Base-by-base conservation (phyloP, 1,140 invertebrate genomes). In the Orchesella cincta region DNA sequence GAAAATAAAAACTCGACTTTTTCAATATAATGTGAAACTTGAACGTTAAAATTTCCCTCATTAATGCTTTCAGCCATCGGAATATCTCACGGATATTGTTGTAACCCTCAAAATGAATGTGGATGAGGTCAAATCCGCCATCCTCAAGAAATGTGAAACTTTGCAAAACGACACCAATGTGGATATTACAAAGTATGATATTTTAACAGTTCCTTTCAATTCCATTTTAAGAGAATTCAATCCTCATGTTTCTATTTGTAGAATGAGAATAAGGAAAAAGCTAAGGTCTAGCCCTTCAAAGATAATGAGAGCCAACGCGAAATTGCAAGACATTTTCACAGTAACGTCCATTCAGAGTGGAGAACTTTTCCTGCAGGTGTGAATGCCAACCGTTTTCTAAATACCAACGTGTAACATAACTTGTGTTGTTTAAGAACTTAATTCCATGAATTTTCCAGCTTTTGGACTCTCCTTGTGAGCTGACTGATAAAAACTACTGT, bases 191-290 rank as follows among this genome's bases (percentile, higher is more conserved):
- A 67, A 33, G 8, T 12, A 46, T 20, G 39, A 12, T 46, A 46
- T 46, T 20, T 46, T 46, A 46, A 12, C 39, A n/a, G 8, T 46
- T 46, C 8, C 8, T 46, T 46, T 46, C 39, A 46, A 20, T 46
- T 46, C 20, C 39, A 46, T 46, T 46, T 46, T 46, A 46, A 46
- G 39, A 46, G 20, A 46, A 46, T 12, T 46, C 20, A 12, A 46
- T 20, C 20, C 39, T 46, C 8, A 46, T 20, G 8, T 20, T 46
- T 46, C 20, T 46, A 46, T 20, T 12, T 46, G 20, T n/a, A 46
- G 39, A 46, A 23, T 67, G 8, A 26, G 62, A 29, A 67, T 67
- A 29, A 29, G 62, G 31, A 67, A 67, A 29, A 67, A 67, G 33
- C 5, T 67, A 5, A 26, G 62, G 2, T 31, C 62, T 12, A 67